Evolutionary conservation across 2,113 vertebrate genomes (phyloP).

Genomic region (Cettia cetti): DNA sequence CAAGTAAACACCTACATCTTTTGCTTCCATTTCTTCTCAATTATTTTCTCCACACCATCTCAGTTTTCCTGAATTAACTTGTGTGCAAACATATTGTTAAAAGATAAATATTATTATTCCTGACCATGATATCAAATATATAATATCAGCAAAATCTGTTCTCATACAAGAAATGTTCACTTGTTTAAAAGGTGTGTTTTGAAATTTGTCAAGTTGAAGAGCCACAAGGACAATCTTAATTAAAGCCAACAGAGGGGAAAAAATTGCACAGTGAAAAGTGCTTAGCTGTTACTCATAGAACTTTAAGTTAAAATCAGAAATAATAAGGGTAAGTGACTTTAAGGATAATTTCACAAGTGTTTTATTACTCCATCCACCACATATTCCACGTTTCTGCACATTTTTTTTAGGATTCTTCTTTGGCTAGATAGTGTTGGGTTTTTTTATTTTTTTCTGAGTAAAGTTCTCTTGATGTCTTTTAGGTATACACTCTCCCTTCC

Average conservation of each 20-base stretch:
- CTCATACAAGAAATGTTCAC: not conserved
- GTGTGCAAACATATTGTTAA: not conserved
- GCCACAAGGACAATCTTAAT: not conserved
- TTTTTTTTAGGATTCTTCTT: not conserved
- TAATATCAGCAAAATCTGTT: not conserved
- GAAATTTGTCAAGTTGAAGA: not conserved
- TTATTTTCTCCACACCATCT: not conserved
- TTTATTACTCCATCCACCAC: not conserved
- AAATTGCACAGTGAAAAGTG: not conserved
- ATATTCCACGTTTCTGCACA: not conserved
- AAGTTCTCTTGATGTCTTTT: not conserved
- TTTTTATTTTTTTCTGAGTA: not conserved
- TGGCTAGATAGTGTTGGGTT: not conserved
- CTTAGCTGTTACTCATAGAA: not conserved
- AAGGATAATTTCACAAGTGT: not conserved
- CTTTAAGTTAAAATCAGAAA: not conserved
- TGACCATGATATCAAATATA: not conserved
- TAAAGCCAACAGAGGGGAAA: not conserved
- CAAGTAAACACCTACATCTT: not conserved
- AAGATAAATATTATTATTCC: not conserved
- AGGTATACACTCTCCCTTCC: not conserved
- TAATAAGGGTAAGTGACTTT: not conserved
- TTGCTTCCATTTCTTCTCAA: not conserved
- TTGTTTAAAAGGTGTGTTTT: not conserved
- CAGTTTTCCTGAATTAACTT: not conserved